Conservation (phyloP, 2,797 vertebrate species). For the Trachops cirrhosus region DNA sequence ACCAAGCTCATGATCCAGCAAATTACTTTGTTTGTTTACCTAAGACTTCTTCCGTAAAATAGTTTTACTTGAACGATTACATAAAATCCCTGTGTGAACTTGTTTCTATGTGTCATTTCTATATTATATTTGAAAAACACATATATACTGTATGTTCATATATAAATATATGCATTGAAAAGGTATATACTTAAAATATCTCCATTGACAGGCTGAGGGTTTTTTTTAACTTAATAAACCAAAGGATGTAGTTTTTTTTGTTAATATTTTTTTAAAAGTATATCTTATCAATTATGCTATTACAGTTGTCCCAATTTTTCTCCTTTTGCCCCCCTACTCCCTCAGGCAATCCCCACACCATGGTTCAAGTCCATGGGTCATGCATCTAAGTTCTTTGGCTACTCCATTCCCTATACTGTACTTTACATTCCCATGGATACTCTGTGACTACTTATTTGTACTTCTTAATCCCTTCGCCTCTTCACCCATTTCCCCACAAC, state of each 20-base stretch:
- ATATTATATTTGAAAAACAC: not conserved
- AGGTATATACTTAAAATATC: constrained; percentile 3
- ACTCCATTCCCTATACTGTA: not conserved
- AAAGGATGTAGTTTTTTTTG: not conserved
- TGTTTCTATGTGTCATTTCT: not conserved
- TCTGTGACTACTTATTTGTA: not conserved
- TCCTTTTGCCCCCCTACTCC: not conserved
- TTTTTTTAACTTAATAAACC: not conserved
- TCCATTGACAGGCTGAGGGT: not conserved
- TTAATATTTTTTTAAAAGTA: not conserved
- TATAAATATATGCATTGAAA: constrained; percentile 6
- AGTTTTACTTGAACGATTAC: not conserved
- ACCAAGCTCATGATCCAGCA: constrained; percentile 9
- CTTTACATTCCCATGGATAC: not conserved
- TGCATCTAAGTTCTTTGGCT: not conserved
- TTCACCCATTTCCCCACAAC: not conserved
- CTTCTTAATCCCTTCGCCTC: not conserved
- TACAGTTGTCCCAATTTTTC: not conserved
- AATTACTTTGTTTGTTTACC: constrained; percentile 34
- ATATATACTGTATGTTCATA: not conserved
- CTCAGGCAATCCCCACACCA: not conserved
- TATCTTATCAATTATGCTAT: not conserved
- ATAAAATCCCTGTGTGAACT: not conserved
- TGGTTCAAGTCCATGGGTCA: not conserved
- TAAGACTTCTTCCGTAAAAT: constrained; percentile 6